phyloP scores from a whole-genome alignment of 2,797 vertebrate species.

The Uromys caudimaculatus region DNA sequence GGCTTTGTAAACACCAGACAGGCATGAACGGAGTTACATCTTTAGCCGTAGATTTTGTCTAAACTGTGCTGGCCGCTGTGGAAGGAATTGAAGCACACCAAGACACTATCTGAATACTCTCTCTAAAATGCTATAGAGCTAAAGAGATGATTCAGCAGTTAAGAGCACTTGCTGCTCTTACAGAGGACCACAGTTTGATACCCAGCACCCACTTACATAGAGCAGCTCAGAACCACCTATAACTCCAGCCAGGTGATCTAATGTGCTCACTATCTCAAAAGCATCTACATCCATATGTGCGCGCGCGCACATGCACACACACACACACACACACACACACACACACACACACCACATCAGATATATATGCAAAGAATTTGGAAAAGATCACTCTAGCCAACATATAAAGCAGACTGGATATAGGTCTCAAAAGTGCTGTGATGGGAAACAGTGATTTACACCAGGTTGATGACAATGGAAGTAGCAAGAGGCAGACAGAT shows the following conservation, averaged over 20 bases:
- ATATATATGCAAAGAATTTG: neutral
- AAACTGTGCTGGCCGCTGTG: neutral
- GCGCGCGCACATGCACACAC: neutral
- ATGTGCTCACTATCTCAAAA: neutral
- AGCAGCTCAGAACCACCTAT: neutral
- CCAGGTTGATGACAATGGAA: neutral
- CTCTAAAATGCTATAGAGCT: neutral
- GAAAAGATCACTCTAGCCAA: neutral
- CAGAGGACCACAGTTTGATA: neutral
- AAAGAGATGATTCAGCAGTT: no score
- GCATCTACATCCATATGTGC: neutral
- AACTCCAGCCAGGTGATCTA: neutral
- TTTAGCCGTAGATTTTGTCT: neutral
- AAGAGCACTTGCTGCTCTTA: neutral
- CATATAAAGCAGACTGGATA: neutral
- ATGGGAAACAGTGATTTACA: neutral
- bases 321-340: neutral
- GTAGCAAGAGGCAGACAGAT: neutral
- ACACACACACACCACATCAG: no score
- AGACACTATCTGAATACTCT: neutral
- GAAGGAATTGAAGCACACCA: neutral
- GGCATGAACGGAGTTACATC: neutral
- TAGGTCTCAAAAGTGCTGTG: fast-evolving
- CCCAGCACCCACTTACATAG: neutral
- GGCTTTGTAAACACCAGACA: neutral